These are phyloP conservation scores for Dendroctonus valens DNA, from an alignment of 1,140 invertebrate genomes.

Conservation along the genomic window DNA sequence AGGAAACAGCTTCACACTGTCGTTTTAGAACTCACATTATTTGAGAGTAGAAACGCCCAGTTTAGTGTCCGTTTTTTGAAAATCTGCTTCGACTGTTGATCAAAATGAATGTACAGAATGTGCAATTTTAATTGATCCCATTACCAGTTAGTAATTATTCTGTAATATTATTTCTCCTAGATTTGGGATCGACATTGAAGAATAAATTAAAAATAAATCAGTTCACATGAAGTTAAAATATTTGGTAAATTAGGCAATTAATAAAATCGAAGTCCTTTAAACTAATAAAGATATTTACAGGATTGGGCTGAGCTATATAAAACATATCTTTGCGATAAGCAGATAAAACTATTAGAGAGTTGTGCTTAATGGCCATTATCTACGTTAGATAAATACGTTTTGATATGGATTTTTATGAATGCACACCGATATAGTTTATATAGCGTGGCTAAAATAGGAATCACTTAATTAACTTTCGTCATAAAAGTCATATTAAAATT, in stretches of 20 bases:
- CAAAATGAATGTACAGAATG: neutral
- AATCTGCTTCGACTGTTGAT: slow-evolving; percentile 5
- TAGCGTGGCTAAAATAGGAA: slow-evolving; percentile 38
- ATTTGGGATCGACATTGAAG: neutral
- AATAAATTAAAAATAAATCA: slow-evolving; percentile 10
- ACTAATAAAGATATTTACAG: slow-evolving; percentile 33
- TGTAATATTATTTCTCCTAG: neutral
- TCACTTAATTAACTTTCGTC: slow-evolving; percentile 38
- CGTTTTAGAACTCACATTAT: neutral
- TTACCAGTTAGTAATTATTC: too few species aligned
- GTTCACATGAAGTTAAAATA: slow-evolving; percentile 21
- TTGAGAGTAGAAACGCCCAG: too few species aligned
- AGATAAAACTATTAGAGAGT: slow-evolving; percentile 7
- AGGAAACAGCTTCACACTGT: slow-evolving; percentile 6
- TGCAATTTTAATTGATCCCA: neutral
- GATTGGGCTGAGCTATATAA: slow-evolving; percentile 15
- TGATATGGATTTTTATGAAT: too few species aligned
- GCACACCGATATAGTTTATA: slow-evolving; percentile 4
- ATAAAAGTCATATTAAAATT: slow-evolving; percentile 34
- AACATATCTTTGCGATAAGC: slow-evolving; percentile 16
- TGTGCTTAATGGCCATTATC: neutral
- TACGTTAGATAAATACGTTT: too few species aligned
- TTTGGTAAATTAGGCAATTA: slow-evolving; percentile 30
- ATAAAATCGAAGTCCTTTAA: slow-evolving; percentile 33
- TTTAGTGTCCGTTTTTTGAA: slow-evolving; percentile 8